Evolutionary conservation across 2,113 vertebrate species (phyloP).

Genomic region (Chitala chitala): DNA sequence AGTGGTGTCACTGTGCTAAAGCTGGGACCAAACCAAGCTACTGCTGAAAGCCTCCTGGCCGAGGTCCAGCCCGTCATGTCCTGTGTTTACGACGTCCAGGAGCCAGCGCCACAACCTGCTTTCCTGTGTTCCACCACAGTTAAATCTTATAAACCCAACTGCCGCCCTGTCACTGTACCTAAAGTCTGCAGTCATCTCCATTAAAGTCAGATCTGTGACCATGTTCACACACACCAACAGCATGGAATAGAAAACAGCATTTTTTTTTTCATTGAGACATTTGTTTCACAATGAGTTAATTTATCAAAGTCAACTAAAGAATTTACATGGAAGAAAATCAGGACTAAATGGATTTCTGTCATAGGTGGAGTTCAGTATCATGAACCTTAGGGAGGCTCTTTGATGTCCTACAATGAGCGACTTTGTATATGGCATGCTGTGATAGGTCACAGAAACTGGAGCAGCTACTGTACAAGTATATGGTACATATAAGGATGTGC

Average conservation of each 20-base stretch:
- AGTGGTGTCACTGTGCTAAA: constrained; percentile 63
- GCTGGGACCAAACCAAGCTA: too few relatives aligned
- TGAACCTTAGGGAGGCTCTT: neutral
- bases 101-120: constrained; percentile 57
- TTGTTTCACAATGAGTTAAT: neutral
- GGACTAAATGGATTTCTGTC: neutral
- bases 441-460: neutral
- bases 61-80: too few relatives aligned
- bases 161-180: too few relatives aligned
- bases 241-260: constrained; percentile 1
- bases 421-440: too few relatives aligned
- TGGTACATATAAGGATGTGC: too few relatives aligned
- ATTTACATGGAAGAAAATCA: constrained; percentile 15
- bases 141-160: neutral
- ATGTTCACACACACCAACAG: neutral
- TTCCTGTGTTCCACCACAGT: neutral
- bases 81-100: constrained; percentile 52
- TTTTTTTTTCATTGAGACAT: neutral
- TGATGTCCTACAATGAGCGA: neutral
- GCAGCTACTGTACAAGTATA: too few relatives aligned
- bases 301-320: neutral
- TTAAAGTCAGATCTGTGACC: neutral
- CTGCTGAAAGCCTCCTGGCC: too few relatives aligned
- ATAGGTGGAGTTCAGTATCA: neutral
- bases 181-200: neutral